phyloP scores from a whole-genome alignment of 2,113 vertebrate genomes.

The Bothrops jararaca region DNA sequence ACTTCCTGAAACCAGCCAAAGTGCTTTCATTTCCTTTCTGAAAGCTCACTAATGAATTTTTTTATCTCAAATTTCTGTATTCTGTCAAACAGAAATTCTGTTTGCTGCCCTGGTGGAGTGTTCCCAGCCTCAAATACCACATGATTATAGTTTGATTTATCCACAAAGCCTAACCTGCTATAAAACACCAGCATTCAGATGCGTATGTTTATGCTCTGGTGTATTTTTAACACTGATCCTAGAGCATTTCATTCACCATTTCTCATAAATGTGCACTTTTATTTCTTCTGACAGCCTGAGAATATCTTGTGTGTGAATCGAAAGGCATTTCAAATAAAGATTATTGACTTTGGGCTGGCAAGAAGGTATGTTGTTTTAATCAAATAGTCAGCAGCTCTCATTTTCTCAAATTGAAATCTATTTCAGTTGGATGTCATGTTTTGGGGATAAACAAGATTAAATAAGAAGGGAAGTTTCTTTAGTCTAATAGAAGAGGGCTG shows the following conservation, averaged over 20 bases:
- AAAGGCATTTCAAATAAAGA: conserved; percentile 92
- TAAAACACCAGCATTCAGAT: conserved; percentile 42
- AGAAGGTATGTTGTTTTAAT: conserved; percentile 80
- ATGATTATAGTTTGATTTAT: conserved; percentile 48
- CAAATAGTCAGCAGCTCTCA: neutral
- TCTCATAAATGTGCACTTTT: conserved; percentile 52
- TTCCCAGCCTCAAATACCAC: conserved; percentile 19
- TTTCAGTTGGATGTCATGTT: neutral
- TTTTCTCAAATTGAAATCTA: neutral
- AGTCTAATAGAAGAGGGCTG: neutral
- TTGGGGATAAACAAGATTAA: neutral
- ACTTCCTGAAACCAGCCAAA: conserved; percentile 27
- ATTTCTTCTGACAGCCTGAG: conserved; percentile 85
- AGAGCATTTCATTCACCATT: conserved; percentile 54
- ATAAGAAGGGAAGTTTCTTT: too few relatives aligned
- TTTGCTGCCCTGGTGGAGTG: conserved; percentile 36
- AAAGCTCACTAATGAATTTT: conserved; percentile 34
- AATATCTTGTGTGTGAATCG: conserved; percentile 96
- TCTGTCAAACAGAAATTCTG: conserved; percentile 42
- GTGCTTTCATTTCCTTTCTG: conserved; percentile 15
- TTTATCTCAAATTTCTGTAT: conserved; percentile 55
- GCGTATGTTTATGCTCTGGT: conserved; percentile 45
- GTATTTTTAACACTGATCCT: conserved; percentile 59
- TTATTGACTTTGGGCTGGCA: conserved; percentile 97
- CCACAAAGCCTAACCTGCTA: conserved; percentile 38